Percentiles rank a stretch among this genome's conserved stretches.
These are phyloP conservation scores for Syngnathus typhle DNA, from an alignment of 2,113 vertebrate species.

Conservation along the genomic window DNA sequence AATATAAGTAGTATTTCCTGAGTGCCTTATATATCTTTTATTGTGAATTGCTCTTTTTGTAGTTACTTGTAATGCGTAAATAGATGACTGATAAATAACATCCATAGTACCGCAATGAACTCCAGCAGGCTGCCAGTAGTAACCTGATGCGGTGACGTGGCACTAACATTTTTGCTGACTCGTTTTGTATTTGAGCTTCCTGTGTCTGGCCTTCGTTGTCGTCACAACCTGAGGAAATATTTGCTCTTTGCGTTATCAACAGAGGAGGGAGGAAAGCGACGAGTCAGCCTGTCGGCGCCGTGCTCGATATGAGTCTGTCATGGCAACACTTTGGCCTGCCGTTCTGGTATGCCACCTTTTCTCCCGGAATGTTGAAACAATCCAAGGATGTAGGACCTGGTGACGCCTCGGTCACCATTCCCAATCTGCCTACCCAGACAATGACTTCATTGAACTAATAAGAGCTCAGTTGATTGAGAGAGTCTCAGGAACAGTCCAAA, in stretches of 20 bases:
- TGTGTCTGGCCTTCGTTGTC: conserved; percentile 14
- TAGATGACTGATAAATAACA: not conserved
- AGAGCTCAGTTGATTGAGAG: not conserved
- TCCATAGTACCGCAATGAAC: not conserved
- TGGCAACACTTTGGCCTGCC: conserved; percentile 32
- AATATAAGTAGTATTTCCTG: not conserved
- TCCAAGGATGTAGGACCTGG: not conserved
- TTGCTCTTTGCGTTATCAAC: conserved; percentile 39
- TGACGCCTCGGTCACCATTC: not conserved
- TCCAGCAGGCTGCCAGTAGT: not conserved
- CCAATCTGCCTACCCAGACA: not conserved
- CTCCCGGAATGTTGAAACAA: conserved; percentile 25
- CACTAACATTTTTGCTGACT: conserved; percentile 1
- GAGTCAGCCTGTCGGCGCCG: conserved; percentile 18
- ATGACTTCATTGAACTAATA: not conserved
- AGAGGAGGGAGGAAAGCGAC: conserved; percentile 9
- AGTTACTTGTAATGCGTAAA: not conserved
- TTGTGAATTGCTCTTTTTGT: not conserved
- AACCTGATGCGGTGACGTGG: conserved; percentile 12
- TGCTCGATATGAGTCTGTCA: conserved; percentile 33
- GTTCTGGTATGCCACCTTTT: conserved; percentile 38
- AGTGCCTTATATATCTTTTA: not conserved
- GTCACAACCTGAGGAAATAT: conserved; percentile 39
- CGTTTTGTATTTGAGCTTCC: conserved; percentile 9
- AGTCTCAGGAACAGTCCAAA: not conserved